Evolutionary conservation across 2,888 invertebrate species (phyloP).

Genomic region (Smittia sp.): DNA sequence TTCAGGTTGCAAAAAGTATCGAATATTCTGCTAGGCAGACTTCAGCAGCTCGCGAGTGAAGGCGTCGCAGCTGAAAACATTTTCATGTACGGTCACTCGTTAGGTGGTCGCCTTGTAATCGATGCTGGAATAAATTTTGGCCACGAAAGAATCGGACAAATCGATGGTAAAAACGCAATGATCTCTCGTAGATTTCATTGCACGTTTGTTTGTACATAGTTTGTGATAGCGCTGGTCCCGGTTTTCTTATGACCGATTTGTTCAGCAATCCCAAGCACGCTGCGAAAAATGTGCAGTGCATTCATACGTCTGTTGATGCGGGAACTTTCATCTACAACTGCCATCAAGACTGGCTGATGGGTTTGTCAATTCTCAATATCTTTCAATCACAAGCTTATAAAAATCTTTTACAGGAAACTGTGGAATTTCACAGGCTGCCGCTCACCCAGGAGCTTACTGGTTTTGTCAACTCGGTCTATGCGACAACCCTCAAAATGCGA

Average conservation of each 20-base stretch:
- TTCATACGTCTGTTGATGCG: not conserved
- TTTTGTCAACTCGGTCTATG: too few relatives aligned
- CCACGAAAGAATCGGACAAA: not conserved
- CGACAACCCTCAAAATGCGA: too few relatives aligned
- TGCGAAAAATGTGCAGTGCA: not conserved
- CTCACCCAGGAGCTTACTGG: too few relatives aligned
- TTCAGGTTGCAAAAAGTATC: not conserved
- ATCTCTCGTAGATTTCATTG: not conserved
- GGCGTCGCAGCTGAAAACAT: not conserved
- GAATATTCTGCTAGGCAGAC: not conserved
- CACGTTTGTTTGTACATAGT: too few relatives aligned
- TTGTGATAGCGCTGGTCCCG: not conserved
- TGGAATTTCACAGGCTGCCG: not conserved
- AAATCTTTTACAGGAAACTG: not conserved
- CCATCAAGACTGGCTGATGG: not conserved
- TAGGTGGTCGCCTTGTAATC: not conserved
- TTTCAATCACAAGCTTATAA: too few relatives aligned
- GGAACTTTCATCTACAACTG: not conserved
- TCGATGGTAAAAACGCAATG: too few relatives aligned
- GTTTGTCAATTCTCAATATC: not conserved
- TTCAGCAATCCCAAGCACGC: not conserved
- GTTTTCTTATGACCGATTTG: not conserved
- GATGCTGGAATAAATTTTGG: not conserved
- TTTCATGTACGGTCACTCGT: not conserved
- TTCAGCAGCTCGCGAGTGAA: not conserved